Evolutionary conservation across 2,888 invertebrate species (phyloP), one percentile per base, ranked within the genome.

Genomic region (Mesopsocus fuscifrons): DNA sequence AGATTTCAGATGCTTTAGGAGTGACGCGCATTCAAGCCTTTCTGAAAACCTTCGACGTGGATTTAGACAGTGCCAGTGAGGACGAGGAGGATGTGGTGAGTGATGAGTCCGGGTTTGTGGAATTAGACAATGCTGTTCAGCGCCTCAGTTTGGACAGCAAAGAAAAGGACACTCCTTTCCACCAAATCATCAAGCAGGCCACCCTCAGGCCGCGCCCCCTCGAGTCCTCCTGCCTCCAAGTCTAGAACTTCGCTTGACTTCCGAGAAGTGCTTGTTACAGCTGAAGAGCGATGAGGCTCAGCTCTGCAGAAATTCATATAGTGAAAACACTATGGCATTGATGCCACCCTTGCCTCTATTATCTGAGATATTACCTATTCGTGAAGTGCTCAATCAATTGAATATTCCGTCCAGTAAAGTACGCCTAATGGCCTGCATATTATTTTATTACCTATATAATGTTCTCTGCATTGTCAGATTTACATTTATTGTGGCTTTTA

Each of bases 101-200:
- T 58, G 88, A 89, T 55, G 89, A 91, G 59, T 87, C 85, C 44
- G 89, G 89, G 3, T 89, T 87, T 61, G 88, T 85, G 21, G 89
- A 89, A 58, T 69, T 69, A 45, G 35, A 41, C 1, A 46, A 47
- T 21, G 46, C 47, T 5, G 46, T 46, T 2, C 41, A 41, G 33
- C 40, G 30, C 6, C 47, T 47, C n/a, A 42, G 35, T 15, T n/a
- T 35, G 18, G 52, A 52, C 43, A 51, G 51, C 46, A 53, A 53
- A 42, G 49, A 47, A 21, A 43, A 52, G 15, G 53, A 53, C 44
- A 43, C 51, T 16, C 52, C 53, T 11, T 51, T 51, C 44, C 52
- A 51, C 38, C 52, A 53, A 22, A 44, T 53, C 30, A 49, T 53
- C 46, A 52, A 52, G 42, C 47, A 49, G n/a, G 49, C 50, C 26